phyloP scores from a whole-genome alignment of 2,888 invertebrate genomes.

The Tetheella fluctuosa region DNA sequence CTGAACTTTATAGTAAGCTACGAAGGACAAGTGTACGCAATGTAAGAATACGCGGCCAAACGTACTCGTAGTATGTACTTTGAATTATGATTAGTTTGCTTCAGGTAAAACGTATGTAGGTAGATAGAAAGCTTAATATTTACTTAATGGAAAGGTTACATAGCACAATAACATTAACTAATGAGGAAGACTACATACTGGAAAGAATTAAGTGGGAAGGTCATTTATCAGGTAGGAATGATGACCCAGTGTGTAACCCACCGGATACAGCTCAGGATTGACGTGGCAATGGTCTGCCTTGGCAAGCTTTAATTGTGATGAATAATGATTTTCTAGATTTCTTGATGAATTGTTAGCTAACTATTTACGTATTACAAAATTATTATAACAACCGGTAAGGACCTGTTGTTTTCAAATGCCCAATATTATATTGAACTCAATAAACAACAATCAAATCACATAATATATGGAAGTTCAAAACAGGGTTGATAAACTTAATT shows the following conservation, averaged over 20 bases:
- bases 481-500: neutral
- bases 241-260: too few relatives aligned
- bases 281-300: too few relatives aligned
- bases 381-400: neutral
- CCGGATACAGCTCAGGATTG: too few relatives aligned
- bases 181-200: neutral
- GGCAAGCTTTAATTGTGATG: too few relatives aligned
- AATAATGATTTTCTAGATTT: neutral
- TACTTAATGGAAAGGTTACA: neutral
- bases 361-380: constrained; percentile 1
- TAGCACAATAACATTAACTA: neutral
- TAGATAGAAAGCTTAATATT: neutral
- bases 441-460: neutral
- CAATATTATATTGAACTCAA: neutral
- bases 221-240: neutral
- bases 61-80: constrained; percentile 22
- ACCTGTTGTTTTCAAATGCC: neutral
- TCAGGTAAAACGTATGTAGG: neutral
- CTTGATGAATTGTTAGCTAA: neutral
- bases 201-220: neutral
- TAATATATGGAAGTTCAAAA: neutral
- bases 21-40: constrained; percentile 52
- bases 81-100: constrained; percentile 43
- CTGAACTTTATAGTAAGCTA: constrained; percentile 52
- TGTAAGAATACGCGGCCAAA: constrained; percentile 18